Evolutionary conservation across 2,797 vertebrate genomes (phyloP), one percentile per base, ranked within the genome.

Genomic region (Aphelocoma californica): DNA sequence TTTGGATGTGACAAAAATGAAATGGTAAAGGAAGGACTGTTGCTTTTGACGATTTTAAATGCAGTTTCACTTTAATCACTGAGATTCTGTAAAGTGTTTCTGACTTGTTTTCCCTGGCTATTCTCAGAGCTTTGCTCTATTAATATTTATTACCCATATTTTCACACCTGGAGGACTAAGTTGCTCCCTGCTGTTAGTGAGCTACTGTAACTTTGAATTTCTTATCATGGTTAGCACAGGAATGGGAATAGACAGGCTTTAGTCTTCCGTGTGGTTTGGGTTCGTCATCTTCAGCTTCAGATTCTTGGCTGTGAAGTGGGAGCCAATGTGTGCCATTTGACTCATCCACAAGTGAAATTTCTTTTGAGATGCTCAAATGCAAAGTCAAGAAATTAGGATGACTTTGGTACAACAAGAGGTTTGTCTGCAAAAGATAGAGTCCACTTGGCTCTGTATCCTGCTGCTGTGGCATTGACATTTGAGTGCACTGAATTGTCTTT

Each of bases 1-100:
- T 71, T 95, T 73, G 71, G n/a, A 87, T 85, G n/a, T 65, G 60
- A 44, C 81, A 93, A 40, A 92, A 93, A 95, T 56, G 28, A 93
- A 93, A 93, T 6, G 4, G 23, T 67, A 60, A 74, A 80, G 45
- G 53, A 45, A 86, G 36, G 92, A 57, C 36, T 84, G 62, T 48
- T 0, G 2, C 60, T 86, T 70, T 77, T 0, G 6, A 74, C 26
- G 47, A 50, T 57, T 80, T 81, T n/a, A 90, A 90, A 90, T 45
- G 56, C 77, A 25, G 92, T 89, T 95, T 93, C 42, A 21, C 56
- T 92, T 88, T 90, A 92, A 80, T 85, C 86, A 54, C 25, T 53
- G 45, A 62, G 60, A 64, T 92, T 94, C 56, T 92, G 40, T 24
- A 42, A 64, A 89, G 74, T 58, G 34, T 77, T 85, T 80, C 47